phyloP scores from a whole-genome alignment of 2,113 vertebrate species.

The Baryphthengus martii region DNA sequence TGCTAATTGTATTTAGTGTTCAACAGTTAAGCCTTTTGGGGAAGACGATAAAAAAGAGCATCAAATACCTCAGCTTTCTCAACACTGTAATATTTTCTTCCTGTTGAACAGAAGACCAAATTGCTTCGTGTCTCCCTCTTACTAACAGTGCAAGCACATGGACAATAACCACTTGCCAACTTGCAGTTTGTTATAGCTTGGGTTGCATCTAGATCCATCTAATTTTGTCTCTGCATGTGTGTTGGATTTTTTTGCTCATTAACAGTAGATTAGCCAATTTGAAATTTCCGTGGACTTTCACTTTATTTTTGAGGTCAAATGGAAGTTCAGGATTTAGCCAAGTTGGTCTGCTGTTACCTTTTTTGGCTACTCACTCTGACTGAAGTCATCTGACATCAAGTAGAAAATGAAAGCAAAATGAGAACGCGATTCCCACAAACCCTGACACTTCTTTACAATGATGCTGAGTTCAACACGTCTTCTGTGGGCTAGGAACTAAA shows the following conservation, averaged over 20 bases:
- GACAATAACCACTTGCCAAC: background rate
- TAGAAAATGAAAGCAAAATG: background rate
- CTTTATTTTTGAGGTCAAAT: background rate
- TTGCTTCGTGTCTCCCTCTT: background rate
- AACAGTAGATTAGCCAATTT: background rate
- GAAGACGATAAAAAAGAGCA: background rate
- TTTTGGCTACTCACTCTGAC: background rate
- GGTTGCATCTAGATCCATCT: background rate
- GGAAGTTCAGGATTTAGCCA: background rate
- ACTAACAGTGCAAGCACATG: background rate
- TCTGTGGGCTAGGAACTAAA: background rate
- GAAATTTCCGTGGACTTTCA: background rate
- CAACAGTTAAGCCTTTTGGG: background rate
- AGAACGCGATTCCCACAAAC: background rate
- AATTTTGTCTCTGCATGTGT: background rate
- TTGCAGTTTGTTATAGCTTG: background rate
- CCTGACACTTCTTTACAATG: background rate
- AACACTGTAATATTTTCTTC: background rate
- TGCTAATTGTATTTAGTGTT: background rate
- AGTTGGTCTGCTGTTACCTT: background rate
- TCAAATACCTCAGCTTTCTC: background rate
- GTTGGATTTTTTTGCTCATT: background rate
- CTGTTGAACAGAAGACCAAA: background rate
- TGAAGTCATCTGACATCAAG: background rate
- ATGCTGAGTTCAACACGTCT: background rate